A percentile compares a stretch with the other conserved stretches of the same genome.
phyloP scores from a whole-genome alignment of 1,140 invertebrate species.

The Caerostris darwini region DNA sequence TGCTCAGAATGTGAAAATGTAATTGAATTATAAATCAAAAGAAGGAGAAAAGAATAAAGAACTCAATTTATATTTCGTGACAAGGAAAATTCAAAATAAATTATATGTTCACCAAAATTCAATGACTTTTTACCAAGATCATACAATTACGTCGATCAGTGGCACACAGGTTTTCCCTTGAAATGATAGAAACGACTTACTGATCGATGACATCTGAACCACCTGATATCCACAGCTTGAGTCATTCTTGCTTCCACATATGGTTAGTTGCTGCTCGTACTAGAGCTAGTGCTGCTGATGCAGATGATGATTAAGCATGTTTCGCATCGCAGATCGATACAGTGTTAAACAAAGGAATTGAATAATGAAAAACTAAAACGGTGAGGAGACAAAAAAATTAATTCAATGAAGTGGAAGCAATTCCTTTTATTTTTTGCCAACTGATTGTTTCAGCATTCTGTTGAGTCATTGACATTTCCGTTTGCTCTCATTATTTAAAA shows the following conservation, averaged over 20 bases:
- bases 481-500: not conserved
- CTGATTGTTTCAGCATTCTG: not conserved
- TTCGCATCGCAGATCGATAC: not conserved
- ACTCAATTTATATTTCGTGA: too few relatives aligned
- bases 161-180: not conserved
- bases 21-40: too few relatives aligned
- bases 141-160: not conserved
- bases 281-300: not conserved
- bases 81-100: too few relatives aligned
- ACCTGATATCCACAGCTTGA: not conserved
- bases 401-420: not conserved
- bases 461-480: constrained; percentile 6
- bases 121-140: not conserved
- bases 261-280: not conserved
- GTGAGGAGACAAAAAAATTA: not conserved
- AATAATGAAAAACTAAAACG: not conserved
- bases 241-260: constrained; percentile 5
- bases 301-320: not conserved
- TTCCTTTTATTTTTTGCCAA: not conserved
- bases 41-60: too few relatives aligned
- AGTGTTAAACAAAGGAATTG: not conserved
- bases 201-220: constrained; percentile 19
- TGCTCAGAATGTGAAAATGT: too few relatives aligned
- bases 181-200: not conserved
- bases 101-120: not conserved